phyloP scores from a whole-genome alignment of 2,113 vertebrate species.

The Tetrao urogallus region DNA sequence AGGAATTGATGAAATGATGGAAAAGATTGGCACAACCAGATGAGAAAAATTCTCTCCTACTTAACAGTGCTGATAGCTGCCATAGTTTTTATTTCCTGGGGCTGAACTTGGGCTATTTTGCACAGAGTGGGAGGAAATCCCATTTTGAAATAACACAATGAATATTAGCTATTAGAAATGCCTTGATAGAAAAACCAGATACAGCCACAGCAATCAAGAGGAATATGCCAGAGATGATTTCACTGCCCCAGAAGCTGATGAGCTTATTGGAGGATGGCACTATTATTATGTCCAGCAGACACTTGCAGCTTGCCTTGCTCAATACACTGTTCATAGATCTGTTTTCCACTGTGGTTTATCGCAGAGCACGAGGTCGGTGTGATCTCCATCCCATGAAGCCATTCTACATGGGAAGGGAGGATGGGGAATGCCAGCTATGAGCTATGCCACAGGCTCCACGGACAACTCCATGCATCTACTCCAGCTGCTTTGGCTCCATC shows the following conservation, averaged over 20 bases:
- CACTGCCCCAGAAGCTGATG: conserved; percentile 23
- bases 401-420: background rate
- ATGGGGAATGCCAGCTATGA: background rate
- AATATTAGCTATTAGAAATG: conserved; percentile 38
- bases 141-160: conserved; percentile 28
- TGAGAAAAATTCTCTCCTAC: background rate
- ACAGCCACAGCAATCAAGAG: conserved; percentile 28
- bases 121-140: conserved; percentile 31
- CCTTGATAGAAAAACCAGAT: conserved; percentile 23
- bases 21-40: background rate
- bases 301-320: background rate
- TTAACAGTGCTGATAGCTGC: background rate
- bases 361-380: background rate
- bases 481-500: background rate
- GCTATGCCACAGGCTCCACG: accelerated
- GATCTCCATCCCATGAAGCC: background rate
- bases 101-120: background rate
- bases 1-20: background rate
- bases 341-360: background rate
- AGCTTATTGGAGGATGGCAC: conserved; percentile 3
- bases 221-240: conserved; percentile 43
- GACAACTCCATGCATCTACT: background rate
- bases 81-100: background rate
- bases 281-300: conserved; percentile 23
- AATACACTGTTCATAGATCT: background rate